phyloP scores from a whole-genome alignment of 2,797 vertebrate genomes.

The Pteropus rufus region DNA sequence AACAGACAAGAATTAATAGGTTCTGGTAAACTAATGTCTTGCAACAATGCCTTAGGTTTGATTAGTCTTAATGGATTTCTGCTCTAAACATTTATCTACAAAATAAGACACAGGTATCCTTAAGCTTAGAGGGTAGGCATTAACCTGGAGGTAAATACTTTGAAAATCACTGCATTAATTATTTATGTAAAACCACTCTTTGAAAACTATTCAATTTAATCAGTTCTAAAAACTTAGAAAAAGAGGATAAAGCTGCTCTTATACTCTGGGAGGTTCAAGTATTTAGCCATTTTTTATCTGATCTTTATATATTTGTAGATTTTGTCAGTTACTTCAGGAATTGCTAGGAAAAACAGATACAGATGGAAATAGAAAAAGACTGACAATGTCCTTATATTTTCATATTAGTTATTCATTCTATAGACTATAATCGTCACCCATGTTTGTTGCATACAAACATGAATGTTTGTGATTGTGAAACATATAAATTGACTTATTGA shows the following conservation, averaged over 20 bases:
- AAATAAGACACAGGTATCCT: conserved; percentile 57
- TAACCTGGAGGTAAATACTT: conserved; percentile 51
- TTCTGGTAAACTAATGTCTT: conserved; percentile 57
- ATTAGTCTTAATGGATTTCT: conserved; percentile 69
- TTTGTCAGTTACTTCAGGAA: background rate
- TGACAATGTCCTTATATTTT: background rate
- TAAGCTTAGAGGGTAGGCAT: background rate
- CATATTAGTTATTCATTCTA: background rate
- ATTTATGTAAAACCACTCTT: conserved; percentile 60
- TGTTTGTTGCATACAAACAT: background rate
- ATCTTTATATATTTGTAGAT: background rate
- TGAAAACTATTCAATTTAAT: conserved; percentile 53
- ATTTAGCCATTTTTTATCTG: conserved; percentile 23
- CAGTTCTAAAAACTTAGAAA: conserved; percentile 37
- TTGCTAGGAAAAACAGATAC: background rate
- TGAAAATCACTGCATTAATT: conserved; percentile 54
- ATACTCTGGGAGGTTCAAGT: background rate
- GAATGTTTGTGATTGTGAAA: background rate
- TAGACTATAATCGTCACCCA: background rate
- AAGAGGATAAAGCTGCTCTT: background rate
- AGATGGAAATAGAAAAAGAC: background rate
- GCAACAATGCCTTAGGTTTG: conserved; percentile 48
- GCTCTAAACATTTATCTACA: conserved; percentile 68
- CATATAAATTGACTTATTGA: background rate
- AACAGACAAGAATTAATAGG: conserved; percentile 65